phyloP scores from a whole-genome alignment of 2,113 vertebrate species.

The Philantomba maxwellii region DNA sequence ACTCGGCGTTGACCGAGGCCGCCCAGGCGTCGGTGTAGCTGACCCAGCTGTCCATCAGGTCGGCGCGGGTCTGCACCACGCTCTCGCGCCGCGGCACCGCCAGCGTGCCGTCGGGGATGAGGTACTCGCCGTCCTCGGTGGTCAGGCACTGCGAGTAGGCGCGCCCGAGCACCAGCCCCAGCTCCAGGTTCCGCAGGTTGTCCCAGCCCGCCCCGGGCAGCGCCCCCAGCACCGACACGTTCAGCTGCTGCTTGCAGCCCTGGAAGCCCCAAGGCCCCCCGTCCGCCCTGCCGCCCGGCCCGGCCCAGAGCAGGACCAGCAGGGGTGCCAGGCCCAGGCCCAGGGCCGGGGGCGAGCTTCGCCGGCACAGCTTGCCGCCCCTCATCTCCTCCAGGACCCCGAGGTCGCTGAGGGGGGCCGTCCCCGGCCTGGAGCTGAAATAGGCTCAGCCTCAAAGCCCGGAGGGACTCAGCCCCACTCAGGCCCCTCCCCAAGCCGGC shows the following conservation, averaged over 20 bases:
- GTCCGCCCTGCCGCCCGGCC: accelerated
- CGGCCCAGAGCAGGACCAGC: background rate
- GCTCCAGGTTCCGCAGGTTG: constrained; percentile 80
- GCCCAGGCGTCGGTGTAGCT: constrained; percentile 76
- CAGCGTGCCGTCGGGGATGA: constrained; percentile 80
- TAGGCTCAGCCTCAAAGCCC: background rate
- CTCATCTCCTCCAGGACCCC: background rate
- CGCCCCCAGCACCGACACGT: constrained; percentile 74
- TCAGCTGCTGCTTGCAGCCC: constrained; percentile 67
- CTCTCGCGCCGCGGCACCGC: constrained; percentile 77
- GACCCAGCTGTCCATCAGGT: constrained; percentile 78
- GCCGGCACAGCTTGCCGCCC: background rate
- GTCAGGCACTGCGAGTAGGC: constrained; percentile 79
- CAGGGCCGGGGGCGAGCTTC: background rate
- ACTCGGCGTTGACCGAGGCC: constrained; percentile 63
- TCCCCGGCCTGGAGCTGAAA: background rate
- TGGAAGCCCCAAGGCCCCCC: constrained; percentile 30
- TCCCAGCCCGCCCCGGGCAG: constrained; percentile 82
- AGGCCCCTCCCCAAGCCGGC: background rate
- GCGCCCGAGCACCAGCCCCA: constrained; percentile 80
- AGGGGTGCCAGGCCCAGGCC: background rate
- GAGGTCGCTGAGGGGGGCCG: accelerated
- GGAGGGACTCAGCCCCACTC: background rate
- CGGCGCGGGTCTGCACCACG: constrained; percentile 72
- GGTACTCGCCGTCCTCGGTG: constrained; percentile 77